phyloP scores from a whole-genome alignment of 2,888 invertebrate species.

The Ganaspis brasiliensis region DNA sequence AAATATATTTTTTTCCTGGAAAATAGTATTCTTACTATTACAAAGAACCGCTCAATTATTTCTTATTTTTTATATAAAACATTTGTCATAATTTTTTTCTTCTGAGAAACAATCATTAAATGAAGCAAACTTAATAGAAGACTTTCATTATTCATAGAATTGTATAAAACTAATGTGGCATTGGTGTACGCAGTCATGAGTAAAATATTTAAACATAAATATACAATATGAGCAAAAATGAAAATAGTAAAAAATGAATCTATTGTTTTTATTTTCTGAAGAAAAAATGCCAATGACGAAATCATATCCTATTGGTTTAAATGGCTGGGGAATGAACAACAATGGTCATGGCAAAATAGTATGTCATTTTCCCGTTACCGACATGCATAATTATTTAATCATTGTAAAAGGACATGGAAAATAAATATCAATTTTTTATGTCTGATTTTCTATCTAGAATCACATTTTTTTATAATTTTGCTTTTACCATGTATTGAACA shows the following conservation, averaged over 20 bases:
- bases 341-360: constrained; percentile 8
- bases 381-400: constrained; percentile 1
- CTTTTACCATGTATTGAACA: too few relatives aligned
- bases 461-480: not conserved
- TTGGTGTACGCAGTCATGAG: not conserved
- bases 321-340: not conserved
- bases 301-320: constrained; percentile 23
- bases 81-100: not conserved
- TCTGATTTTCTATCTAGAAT: not conserved
- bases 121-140: not conserved
- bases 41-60: too few relatives aligned
- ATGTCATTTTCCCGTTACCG: constrained; percentile 16
- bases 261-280: constrained; percentile 2
- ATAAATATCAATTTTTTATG: not conserved
- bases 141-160: not conserved
- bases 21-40: too few relatives aligned
- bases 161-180: not conserved
- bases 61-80: not conserved
- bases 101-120: not conserved
- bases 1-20: too few relatives aligned
- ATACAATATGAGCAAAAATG: not conserved
- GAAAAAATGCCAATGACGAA: constrained; percentile 21
- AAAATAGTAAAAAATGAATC: not conserved
- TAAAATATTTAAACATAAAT: constrained; percentile 4
- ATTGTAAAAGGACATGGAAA: not conserved